Conservation (phyloP, 2,888 invertebrate species). For the Galeruca laticollis region DNA sequence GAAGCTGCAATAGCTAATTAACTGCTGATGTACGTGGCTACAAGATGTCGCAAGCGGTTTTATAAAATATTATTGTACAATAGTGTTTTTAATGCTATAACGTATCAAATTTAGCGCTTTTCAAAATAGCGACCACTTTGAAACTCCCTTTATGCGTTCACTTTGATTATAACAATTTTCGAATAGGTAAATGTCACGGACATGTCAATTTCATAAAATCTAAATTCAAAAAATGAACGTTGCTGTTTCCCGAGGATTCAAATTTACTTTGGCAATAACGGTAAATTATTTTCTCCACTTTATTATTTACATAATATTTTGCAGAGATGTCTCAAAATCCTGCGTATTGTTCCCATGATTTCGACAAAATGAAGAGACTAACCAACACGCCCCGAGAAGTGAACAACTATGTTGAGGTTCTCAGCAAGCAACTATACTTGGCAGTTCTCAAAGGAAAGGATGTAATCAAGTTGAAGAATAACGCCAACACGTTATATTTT, state of each 20-base stretch:
- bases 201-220: conserved; percentile 40
- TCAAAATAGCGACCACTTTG: no score
- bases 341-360: conserved; percentile 49
- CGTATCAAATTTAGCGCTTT: no score
- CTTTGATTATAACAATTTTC: no score
- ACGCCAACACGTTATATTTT: conserved; percentile 80
- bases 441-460: conserved; percentile 74
- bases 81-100: no score
- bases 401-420: conserved; percentile 61
- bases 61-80: no score
- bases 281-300: conserved; percentile 54
- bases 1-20: no score
- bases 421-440: conserved; percentile 76
- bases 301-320: conserved; percentile 48
- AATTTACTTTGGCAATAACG: conserved; percentile 50
- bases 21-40: no score
- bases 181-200: not conserved
- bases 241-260: conserved; percentile 46
- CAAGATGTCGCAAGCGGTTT: no score
- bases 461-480: conserved; percentile 74
- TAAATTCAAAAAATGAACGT: conserved; percentile 54
- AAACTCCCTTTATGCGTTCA: no score
- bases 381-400: conserved; percentile 54
- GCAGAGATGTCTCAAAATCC: conserved; percentile 45
- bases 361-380: conserved; percentile 41